Evolutionary conservation across 2,113 vertebrate species (phyloP), one percentile per base, ranked within the genome.

Genomic region (Cervus canadensis): DNA sequence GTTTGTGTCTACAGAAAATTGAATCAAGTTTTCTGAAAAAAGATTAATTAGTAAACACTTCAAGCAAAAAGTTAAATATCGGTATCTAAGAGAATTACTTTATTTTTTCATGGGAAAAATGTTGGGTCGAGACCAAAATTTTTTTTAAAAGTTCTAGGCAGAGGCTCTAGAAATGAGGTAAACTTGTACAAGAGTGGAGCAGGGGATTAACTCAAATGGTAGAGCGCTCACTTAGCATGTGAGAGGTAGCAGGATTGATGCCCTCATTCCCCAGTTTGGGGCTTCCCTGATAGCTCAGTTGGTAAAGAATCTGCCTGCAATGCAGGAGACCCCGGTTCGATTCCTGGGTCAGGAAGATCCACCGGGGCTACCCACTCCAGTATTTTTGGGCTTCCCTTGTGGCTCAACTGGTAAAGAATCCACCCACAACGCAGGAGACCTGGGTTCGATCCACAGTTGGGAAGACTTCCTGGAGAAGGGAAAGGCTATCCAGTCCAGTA

Each of bases 41-140:
- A 56, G 14, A 45, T 40, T 40, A 56, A 83, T 26, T 45, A 60
- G 62, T 28, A 90, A 94, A 93, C 25, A 76, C 5, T n/a, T 85
- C 5, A 64, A 62, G 89, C 21, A 79, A 64, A 86, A 74, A 76
- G 25, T 56, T 64, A 94, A 60, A 43, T 45, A 62, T 4, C 17
- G 16, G 21, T 79, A 48, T n/a, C 23, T 23, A 54, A 97, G 71
- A 84, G 86, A 97, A 86, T 33, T 62, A n/a, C 36, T 86, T 64
- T 76, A 60, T 5, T 86, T 83, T 87, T 85, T 83, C 86, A n/a
- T 54, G 11, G 62, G 85, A 15, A 15, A 85, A 91, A 89, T 88
- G 30, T 52, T 91, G 30, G 14, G 14, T 64, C 52, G 67, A 89
- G 15, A 59, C 10, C 85, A 87, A 64, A 94, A 90, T 33, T 28